These are phyloP conservation scores for Otis tarda DNA, from an alignment of 2,113 vertebrate species.

Conservation along the genomic window DNA sequence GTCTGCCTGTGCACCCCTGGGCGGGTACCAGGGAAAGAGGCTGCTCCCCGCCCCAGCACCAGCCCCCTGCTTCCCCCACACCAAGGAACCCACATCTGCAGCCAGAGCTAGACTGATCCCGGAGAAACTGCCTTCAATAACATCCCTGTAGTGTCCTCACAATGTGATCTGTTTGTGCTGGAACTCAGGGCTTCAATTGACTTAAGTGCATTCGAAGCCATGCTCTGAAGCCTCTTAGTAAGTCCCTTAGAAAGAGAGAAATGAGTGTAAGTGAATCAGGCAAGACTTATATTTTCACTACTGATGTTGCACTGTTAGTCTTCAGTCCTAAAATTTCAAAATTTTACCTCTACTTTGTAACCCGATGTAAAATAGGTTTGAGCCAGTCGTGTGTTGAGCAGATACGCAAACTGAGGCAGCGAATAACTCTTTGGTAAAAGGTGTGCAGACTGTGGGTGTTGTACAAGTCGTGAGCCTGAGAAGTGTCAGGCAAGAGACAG, in stretches of 20 bases:
- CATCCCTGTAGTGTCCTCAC: background rate
- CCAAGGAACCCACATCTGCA: rapidly evolving
- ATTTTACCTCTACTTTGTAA: background rate
- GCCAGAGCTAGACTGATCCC: background rate
- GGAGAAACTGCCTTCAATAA: background rate
- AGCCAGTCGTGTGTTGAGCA: background rate
- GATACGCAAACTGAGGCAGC: background rate
- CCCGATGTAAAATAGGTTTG: background rate
- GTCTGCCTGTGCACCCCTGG: rapidly evolving
- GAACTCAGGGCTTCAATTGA: background rate
- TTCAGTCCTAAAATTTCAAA: background rate
- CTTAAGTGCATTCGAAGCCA: background rate
- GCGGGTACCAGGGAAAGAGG: background rate
- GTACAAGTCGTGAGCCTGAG: background rate
- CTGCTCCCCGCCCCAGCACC: background rate
- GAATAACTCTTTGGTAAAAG: background rate
- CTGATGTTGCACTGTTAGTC: background rate
- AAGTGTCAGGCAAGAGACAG: background rate
- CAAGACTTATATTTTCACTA: background rate
- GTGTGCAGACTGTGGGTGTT: background rate
- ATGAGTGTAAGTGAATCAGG: background rate
- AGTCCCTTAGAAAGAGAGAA: background rate
- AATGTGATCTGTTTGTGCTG: background rate
- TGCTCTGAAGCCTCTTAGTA: background rate
- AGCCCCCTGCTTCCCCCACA: rapidly evolving